These are phyloP conservation scores for Polypterus bichir DNA, from an alignment of 2,113 vertebrate genomes.

Conservation along the genomic window DNA sequence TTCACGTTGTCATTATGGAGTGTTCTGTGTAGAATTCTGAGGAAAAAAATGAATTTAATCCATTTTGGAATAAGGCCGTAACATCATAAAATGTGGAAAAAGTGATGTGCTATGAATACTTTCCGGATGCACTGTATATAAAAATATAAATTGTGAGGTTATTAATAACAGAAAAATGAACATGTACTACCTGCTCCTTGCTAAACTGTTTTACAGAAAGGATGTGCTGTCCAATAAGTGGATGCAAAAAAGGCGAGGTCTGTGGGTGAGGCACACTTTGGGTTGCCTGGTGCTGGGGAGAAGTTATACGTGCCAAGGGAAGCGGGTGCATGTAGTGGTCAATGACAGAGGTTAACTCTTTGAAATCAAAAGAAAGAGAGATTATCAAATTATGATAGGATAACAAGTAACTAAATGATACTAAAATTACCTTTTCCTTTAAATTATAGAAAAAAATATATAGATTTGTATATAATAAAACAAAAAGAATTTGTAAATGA, in stretches of 20 bases:
- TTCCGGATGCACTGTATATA: too few relatives aligned
- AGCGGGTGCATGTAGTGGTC: conserved; percentile 53
- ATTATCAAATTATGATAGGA: neutral
- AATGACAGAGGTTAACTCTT: conserved; percentile 29
- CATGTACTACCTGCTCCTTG: conserved; percentile 75
- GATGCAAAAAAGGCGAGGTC: conserved; percentile 69
- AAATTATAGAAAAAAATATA: neutral
- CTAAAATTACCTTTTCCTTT: neutral
- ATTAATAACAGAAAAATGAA: too few relatives aligned
- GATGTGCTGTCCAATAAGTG: conserved; percentile 78
- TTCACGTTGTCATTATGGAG: too few relatives aligned
- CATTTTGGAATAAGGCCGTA: too few relatives aligned
- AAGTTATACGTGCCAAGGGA: conserved; percentile 68
- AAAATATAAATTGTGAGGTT: too few relatives aligned
- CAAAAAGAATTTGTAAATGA: too few relatives aligned
- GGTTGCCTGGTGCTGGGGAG: conserved; percentile 56
- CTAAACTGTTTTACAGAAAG: conserved; percentile 82
- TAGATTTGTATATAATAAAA: too few relatives aligned
- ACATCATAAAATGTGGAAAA: too few relatives aligned
- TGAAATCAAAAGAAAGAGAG: conserved; percentile 14
- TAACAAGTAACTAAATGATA: neutral
- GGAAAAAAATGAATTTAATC: too few relatives aligned
- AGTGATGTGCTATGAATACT: too few relatives aligned
- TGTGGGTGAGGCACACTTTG: conserved; percentile 51
- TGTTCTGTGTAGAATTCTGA: too few relatives aligned